These are phyloP conservation scores for Psilopogon haemacephalus DNA, from an alignment of 2,113 vertebrate species.

Conservation along the genomic window DNA sequence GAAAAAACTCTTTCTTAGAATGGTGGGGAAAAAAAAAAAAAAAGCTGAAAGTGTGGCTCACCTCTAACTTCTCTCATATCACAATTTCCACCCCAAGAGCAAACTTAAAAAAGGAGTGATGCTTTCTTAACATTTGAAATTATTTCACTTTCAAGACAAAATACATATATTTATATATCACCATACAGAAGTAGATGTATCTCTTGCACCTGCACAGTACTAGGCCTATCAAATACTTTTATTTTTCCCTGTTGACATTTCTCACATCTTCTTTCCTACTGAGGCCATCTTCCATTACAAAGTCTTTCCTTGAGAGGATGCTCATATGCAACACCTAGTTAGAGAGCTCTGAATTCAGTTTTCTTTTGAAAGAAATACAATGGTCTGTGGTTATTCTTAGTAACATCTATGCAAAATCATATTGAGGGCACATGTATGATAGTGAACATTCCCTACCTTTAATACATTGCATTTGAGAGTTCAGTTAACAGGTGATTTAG, in stretches of 20 bases:
- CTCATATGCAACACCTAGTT: background rate
- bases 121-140: background rate
- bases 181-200: no score
- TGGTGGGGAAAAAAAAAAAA: background rate
- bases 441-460: background rate
- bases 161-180: background rate
- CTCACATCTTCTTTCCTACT: background rate
- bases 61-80: background rate
- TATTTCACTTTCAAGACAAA: background rate
- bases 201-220: background rate
- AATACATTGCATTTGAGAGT: background rate
- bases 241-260: background rate
- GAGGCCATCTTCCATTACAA: background rate
- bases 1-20: background rate
- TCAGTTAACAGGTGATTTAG: background rate
- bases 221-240: fast-evolving
- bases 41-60: background rate
- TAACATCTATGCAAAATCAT: background rate
- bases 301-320: background rate
- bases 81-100: background rate
- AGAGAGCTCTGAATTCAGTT: background rate
- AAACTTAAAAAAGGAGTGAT: no score
- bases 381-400: background rate
- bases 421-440: fast-evolving
- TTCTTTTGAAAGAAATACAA: background rate